Evolutionary conservation across 2,888 invertebrate species (phyloP).

Genomic region (Capitulum mitella): DNA sequence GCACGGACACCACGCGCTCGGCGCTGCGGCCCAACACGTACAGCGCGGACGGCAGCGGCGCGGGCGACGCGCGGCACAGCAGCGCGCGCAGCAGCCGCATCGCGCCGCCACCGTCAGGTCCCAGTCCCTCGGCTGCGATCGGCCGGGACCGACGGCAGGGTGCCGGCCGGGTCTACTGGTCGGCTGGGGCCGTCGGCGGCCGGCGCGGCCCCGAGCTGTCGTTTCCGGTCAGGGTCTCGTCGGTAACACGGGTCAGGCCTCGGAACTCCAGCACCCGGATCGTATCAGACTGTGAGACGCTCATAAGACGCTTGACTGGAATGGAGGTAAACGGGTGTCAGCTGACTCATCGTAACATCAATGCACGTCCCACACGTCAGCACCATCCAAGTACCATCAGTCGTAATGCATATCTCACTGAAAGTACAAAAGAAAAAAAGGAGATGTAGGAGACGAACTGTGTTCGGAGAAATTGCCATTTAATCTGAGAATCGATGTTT

Average conservation of each 20-base stretch:
- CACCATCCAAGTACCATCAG: no score
- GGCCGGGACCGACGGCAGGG: no score
- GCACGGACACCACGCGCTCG: not conserved
- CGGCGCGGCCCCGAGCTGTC: not conserved
- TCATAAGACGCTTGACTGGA: constrained; percentile 12
- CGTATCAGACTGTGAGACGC: constrained; percentile 19
- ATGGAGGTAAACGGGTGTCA: not conserved
- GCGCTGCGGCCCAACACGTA: constrained; percentile 17
- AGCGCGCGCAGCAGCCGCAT: constrained; percentile 8
- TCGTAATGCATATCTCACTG: no score
- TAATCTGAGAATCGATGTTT: no score
- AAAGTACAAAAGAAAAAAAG: no score
- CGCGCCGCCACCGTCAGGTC: not conserved
- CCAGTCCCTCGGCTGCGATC: no score
- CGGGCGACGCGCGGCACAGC: not conserved
- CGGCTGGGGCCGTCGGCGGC: not conserved
- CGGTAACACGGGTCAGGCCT: not conserved
- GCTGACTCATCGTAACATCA: not conserved
- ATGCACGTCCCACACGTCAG: no score
- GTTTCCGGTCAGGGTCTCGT: constrained; percentile 14
- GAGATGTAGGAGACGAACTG: no score
- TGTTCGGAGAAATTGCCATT: no score
- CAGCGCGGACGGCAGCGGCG: not conserved
- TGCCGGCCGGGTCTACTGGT: no score
- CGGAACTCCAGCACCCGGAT: not conserved